A percentile compares a stretch with the other conserved stretches of the same genome.
Evolutionary conservation across 2,888 invertebrate species (phyloP).

Genomic region (Taenaris catops): DNA sequence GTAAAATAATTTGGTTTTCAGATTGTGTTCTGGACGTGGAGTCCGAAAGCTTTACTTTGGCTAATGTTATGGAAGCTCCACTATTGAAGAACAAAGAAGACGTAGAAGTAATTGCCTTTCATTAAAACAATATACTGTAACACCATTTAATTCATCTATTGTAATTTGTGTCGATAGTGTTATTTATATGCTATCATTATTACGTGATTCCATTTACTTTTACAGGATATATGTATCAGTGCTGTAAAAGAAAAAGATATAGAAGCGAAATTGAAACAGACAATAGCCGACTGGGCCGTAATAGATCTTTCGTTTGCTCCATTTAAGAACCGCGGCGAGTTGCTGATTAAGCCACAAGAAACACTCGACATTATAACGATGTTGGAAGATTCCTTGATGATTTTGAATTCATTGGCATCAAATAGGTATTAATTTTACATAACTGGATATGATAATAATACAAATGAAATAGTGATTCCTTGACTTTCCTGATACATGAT

Average conservation of each 20-base stretch:
- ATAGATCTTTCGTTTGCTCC: constrained; percentile 84
- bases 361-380: constrained; percentile 87
- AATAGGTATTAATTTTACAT: no score
- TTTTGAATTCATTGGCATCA: constrained; percentile 90
- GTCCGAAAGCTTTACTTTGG: constrained; percentile 88
- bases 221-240: constrained; percentile 91
- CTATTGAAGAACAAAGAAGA: constrained; percentile 90
- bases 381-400: constrained; percentile 92
- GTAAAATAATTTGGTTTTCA: constrained; percentile 21
- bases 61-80: constrained; percentile 92
- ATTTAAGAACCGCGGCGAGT: constrained; percentile 91
- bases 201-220: no score
- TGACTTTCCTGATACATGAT: no score
- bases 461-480: no score
- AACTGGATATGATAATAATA: no score
- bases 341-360: constrained; percentile 87
- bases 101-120: constrained; percentile 82
- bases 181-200: no score
- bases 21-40: constrained; percentile 88
- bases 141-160: constrained; percentile 1
- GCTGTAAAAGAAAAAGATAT: constrained; percentile 95
- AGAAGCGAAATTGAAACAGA: constrained; percentile 91
- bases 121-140: neutral
- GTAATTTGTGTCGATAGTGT: no score
- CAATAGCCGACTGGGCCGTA: constrained; percentile 89